A percentile compares a stretch with the other conserved stretches of the same genome.
Evolutionary conservation across 2,797 vertebrate species (phyloP).

Genomic region (Myotis daubentonii): DNA sequence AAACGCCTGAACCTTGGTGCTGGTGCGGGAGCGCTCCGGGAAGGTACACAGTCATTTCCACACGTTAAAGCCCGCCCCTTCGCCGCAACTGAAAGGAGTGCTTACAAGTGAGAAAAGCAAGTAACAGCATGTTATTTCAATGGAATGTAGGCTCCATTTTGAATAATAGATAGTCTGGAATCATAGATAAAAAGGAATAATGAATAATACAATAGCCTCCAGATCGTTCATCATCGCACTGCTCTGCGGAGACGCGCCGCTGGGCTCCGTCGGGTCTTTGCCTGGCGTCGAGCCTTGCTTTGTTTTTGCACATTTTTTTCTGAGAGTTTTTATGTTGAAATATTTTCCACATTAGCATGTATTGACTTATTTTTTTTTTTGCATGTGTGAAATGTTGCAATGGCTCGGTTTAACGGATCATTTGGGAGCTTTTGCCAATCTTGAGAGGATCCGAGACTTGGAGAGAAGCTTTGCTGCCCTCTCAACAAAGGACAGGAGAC

Average conservation of each 20-base stretch:
- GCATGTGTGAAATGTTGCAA: neutral
- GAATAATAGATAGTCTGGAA: constrained; percentile 75
- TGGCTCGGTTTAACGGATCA: neutral
- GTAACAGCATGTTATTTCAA: constrained; percentile 59
- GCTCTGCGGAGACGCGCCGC: neutral
- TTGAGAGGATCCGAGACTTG: neutral
- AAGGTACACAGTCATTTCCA: neutral
- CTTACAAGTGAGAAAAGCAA: constrained; percentile 62
- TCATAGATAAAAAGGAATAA: constrained; percentile 71
- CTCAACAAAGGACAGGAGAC: neutral
- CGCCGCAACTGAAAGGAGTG: constrained; percentile 39
- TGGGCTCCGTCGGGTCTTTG: constrained; percentile 8
- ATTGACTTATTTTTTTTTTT: neutral
- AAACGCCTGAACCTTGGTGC: neutral
- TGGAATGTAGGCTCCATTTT: constrained; percentile 56
- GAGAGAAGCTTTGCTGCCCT: neutral
- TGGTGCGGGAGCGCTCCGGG: fast-evolving
- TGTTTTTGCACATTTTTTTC: constrained; percentile 40
- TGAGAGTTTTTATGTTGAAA: constrained; percentile 47
- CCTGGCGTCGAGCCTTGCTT: constrained; percentile 47
- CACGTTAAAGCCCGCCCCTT: constrained; percentile 1
- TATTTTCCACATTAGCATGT: constrained; percentile 41
- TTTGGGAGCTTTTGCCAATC: neutral
- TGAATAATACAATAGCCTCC: constrained; percentile 77
- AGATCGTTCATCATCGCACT: neutral